A percentile compares a stretch with the other conserved stretches of the same genome.
These are phyloP conservation scores for Trypoxylon attenuatum DNA, from an alignment of 2,888 invertebrate species.

Conservation along the genomic window DNA sequence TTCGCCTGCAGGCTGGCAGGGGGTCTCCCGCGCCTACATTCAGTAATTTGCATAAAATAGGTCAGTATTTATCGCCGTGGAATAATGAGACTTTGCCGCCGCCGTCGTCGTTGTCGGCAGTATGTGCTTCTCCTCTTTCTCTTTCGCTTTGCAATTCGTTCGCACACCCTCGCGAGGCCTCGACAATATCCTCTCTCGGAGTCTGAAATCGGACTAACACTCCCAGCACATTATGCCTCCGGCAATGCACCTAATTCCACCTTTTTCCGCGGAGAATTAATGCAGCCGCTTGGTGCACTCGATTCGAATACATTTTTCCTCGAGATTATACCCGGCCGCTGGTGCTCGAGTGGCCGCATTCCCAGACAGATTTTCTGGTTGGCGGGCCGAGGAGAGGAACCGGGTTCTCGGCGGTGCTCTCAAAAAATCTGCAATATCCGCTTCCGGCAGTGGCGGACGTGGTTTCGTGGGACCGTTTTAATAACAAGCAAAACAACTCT, in stretches of 20 bases:
- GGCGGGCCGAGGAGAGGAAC: no score
- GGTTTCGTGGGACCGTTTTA: conserved; percentile 52
- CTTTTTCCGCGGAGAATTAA: no score
- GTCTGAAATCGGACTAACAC: no score
- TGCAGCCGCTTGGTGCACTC: no score
- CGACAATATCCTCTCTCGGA: no score
- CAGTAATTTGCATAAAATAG: conserved; percentile 53
- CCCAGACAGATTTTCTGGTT: conserved; percentile 28
- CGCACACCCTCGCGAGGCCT: no score
- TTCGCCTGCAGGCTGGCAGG: conserved; percentile 18
- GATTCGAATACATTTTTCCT: no score
- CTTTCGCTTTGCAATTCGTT: not conserved
- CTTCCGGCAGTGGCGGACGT: conserved; percentile 10
- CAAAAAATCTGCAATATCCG: conserved; percentile 46
- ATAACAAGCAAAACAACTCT: conserved; percentile 48
- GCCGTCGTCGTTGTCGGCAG: not conserved
- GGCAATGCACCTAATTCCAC: no score
- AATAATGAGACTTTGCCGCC: conserved; percentile 33
- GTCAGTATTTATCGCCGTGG: conserved; percentile 48
- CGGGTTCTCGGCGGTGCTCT: conserved; percentile 9
- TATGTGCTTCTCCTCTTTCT: not conserved
- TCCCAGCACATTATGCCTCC: no score
- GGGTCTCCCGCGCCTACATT: conserved; percentile 42
- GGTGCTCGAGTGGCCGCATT: conserved; percentile 6
- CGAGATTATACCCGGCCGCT: no score